Evolutionary conservation across 2,113 vertebrate species (phyloP).

Genomic region (Seriola aureovittata): DNA sequence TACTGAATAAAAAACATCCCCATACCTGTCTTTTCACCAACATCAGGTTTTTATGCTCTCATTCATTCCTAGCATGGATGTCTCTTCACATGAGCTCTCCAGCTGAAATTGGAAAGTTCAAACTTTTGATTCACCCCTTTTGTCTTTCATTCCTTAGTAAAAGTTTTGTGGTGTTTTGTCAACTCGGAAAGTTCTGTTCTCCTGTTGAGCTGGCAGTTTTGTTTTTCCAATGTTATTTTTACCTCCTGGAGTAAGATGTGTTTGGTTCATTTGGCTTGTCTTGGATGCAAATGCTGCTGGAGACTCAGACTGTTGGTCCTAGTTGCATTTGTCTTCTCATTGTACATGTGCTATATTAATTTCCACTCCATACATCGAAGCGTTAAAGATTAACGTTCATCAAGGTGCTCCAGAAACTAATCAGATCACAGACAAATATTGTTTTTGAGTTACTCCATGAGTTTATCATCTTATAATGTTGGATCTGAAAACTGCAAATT

Average conservation of each 20-base stretch:
- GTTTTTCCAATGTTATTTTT: background rate
- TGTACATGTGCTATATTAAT: background rate
- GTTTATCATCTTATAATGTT: background rate
- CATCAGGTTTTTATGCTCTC: constrained; percentile 24
- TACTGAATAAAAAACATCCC: background rate
- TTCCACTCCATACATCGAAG: too few species aligned
- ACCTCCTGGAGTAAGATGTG: too few species aligned
- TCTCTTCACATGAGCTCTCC: background rate
- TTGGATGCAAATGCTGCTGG: background rate
- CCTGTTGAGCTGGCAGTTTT: background rate
- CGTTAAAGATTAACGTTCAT: background rate
- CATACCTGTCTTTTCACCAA: background rate
- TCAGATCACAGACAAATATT: background rate
- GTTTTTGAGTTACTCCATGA: background rate
- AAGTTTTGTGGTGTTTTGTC: constrained; percentile 10
- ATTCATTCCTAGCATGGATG: constrained; percentile 36
- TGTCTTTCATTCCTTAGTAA: background rate
- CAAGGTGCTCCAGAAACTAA: background rate
- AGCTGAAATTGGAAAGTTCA: constrained; percentile 17
- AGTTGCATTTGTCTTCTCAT: background rate
- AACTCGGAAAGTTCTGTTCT: background rate
- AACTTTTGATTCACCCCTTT: background rate
- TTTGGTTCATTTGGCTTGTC: background rate
- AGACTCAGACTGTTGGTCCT: background rate
- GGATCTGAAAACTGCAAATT: background rate